A percentile compares a stretch with the other conserved stretches of the same genome.
Conservation (phyloP, 2,113 vertebrate species). For the Percina caprodes region DNA sequence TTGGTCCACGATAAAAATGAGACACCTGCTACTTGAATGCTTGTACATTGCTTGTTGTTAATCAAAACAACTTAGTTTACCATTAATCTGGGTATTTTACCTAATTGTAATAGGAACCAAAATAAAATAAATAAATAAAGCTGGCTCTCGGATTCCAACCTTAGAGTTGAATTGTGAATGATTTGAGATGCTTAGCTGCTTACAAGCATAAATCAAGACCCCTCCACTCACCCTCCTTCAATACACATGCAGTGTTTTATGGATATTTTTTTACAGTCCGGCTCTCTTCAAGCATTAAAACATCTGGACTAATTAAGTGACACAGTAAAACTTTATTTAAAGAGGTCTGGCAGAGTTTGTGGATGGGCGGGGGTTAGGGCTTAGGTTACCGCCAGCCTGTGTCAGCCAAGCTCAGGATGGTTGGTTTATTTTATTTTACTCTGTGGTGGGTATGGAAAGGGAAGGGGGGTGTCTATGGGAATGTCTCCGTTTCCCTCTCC, state of each 20-base stretch:
- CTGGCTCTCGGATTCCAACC: not conserved
- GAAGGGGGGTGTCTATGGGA: constrained; percentile 52
- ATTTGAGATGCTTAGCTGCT: constrained; percentile 42
- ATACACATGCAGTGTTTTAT: constrained; percentile 34
- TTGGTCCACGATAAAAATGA: not conserved
- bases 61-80: not conserved
- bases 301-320: constrained; percentile 77
- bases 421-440: constrained; percentile 78
- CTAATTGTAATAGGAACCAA: constrained; percentile 2
- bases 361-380: constrained; percentile 35
- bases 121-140: not conserved
- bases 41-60: not conserved
- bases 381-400: constrained; percentile 64
- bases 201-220: constrained; percentile 43
- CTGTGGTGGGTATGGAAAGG: constrained; percentile 56
- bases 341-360: constrained; percentile 60
- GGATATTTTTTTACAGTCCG: constrained; percentile 54
- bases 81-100: not conserved
- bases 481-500: constrained; percentile 60
- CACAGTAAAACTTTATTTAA: constrained; percentile 76
- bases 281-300: constrained; percentile 67
- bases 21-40: not conserved
- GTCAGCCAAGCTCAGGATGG: constrained; percentile 55
- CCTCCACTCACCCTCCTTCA: constrained; percentile 9
- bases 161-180: constrained; percentile 24